Conservation (phyloP, 2,113 vertebrate genomes). For the Pampusana beccarii region DNA sequence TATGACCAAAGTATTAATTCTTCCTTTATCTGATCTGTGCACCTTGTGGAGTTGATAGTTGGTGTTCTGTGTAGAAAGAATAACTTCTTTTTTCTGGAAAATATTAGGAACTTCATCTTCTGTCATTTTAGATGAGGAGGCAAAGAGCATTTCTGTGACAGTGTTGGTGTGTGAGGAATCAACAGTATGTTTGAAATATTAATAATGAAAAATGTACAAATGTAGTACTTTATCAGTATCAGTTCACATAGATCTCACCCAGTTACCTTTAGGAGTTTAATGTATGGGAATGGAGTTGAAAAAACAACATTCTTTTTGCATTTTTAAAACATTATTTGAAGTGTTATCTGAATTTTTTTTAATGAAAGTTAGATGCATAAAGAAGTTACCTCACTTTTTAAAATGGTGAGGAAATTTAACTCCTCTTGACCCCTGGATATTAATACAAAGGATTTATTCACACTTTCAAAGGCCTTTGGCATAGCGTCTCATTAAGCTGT, state of each 20-base stretch:
- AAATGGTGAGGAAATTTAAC: not conserved
- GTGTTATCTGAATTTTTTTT: not conserved
- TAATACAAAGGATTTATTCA: not conserved
- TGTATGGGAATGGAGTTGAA: not conserved
- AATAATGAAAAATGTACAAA: not conserved
- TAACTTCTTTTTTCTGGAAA: not conserved
- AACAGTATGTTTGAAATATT: not conserved
- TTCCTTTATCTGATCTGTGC: not conserved
- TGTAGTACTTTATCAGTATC: not conserved
- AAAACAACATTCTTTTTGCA: not conserved
- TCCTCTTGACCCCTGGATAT: not conserved
- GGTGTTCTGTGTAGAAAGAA: not conserved
- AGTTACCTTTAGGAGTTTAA: not conserved
- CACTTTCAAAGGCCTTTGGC: not conserved
- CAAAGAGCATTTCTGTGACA: not conserved
- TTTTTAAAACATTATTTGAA: not conserved
- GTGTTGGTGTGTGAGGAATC: not conserved
- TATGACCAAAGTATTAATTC: not conserved
- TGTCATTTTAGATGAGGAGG: not conserved
- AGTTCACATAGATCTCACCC: not conserved
- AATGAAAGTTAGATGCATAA: not conserved
- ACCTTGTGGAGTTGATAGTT: not conserved
- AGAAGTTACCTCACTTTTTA: not conserved
- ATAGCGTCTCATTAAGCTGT: not conserved
- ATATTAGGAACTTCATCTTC: not conserved